Conservation (phyloP, 2,113 vertebrate genomes). For the Emydocephalus ijimae region DNA sequence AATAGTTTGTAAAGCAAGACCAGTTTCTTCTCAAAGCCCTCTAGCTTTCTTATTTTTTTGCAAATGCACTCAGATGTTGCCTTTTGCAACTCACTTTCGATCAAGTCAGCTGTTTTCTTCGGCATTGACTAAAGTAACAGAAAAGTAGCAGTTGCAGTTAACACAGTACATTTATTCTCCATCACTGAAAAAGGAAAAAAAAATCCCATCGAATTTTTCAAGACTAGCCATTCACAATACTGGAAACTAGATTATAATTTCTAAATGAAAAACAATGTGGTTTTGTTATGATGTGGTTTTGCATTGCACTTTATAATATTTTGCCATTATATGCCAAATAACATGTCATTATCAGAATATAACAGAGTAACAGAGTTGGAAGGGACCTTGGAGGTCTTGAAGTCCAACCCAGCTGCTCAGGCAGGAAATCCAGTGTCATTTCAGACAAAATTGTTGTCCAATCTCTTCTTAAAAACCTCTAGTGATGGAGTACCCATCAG, state of each 20-base stretch:
- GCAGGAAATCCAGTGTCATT: not conserved
- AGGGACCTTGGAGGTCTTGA: not conserved
- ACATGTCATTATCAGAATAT: not conserved
- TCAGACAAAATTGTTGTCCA: not conserved
- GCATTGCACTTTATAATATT: not conserved
- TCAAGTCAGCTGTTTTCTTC: not conserved
- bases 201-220: not conserved
- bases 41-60: not conserved
- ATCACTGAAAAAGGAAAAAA: not conserved
- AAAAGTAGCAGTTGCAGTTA: not conserved
- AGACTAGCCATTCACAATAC: not conserved
- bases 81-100: not conserved
- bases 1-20: not conserved
- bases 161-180: not conserved
- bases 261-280: not conserved
- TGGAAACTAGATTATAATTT: not conserved
- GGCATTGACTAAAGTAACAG: not conserved
- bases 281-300: not conserved
- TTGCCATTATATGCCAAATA: not conserved
- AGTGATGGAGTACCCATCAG: not conserved
- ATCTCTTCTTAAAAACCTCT: not conserved
- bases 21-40: not conserved
- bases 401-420: not conserved
- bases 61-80: not conserved
- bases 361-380: not conserved